Base-by-base conservation (phyloP, 1,140 invertebrate genomes). In the Glomeris maerens region DNA sequence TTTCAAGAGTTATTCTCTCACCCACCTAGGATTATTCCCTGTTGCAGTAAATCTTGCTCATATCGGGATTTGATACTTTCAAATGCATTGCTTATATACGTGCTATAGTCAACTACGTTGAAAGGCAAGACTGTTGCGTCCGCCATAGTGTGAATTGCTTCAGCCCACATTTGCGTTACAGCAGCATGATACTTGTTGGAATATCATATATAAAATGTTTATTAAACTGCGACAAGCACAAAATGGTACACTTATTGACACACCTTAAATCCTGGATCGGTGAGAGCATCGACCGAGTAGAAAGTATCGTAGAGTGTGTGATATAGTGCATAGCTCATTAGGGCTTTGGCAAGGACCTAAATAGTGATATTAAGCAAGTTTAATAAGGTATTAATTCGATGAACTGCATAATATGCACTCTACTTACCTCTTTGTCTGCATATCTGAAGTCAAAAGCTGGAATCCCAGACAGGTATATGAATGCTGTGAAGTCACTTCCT, bases 321-420 rank as follows among this genome's bases (percentile, higher is more conserved):
- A 17, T 36, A 36, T 36, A 36, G 17, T 36, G 31, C 58, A 52
- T 61, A 62, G 7, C 52, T 41, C 14, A 47, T 52, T n/a, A n/a
- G 36, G 47, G 28, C 31, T 28, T 29, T 50, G 2, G 42, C 38
- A 25, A 42, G 5, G 5, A 42, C 20, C 20, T 7, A 10, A 42
- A 17, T 7, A 42, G 5, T n/a, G n/a, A n/a, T n/a, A n/a, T n/a
- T n/a, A n/a, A n/a, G n/a, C n/a, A n/a, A 4, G 5, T 42, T n/a
- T n/a, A n/a, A n/a, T n/a, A n/a, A n/a, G 17, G 17, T 5, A 17
- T 5, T 47, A 10, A 10, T 13, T 10, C 10, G 17, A 17, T 36
- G 31, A 36, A 36, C 17, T 13, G 10, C 17, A 36, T 36, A 36
- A 36, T 36, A 13, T 36, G 10, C 10, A 36, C 10, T 42, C 20